A percentile compares a stretch with the other conserved stretches of the same genome.
These are phyloP conservation scores for Cheilinus undulatus DNA, from an alignment of 2,113 vertebrate genomes.

Conservation along the genomic window DNA sequence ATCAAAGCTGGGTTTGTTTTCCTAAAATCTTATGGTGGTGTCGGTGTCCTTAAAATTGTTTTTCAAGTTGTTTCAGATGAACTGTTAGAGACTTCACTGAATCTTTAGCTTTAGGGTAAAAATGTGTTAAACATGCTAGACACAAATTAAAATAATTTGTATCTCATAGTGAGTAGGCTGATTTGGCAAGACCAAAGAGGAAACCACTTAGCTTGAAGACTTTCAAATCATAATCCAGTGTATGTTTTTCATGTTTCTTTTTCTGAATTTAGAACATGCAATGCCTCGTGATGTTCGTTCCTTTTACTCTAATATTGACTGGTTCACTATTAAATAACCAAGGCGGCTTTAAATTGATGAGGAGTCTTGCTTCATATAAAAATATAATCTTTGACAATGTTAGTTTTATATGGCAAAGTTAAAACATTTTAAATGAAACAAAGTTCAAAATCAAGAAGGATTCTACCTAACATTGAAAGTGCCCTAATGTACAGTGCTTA, in stretches of 20 bases:
- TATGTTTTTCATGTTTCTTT: conserved; percentile 7
- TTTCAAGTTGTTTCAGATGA: conserved; percentile 2
- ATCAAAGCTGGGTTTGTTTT: no score
- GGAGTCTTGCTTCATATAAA: no score
- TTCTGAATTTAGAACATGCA: conserved; percentile 26
- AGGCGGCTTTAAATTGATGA: no score
- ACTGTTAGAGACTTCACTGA: conserved; percentile 20
- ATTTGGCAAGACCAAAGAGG: conserved; percentile 51
- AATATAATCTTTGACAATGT: no score
- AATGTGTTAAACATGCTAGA: conserved; percentile 31
- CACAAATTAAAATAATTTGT: conserved; percentile 34
- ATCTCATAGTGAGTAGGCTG: conserved; percentile 56
- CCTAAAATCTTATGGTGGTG: no score
- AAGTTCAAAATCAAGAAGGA: no score
- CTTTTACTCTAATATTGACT: conserved; percentile 5
- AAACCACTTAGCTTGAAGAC: conserved; percentile 29
- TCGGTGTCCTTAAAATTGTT: background rate
- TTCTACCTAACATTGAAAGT: no score
- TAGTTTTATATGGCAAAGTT: no score
- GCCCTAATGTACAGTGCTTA: no score
- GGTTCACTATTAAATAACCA: background rate
- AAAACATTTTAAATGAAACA: no score
- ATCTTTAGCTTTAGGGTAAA: conserved; percentile 38
- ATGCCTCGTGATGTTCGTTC: conserved; percentile 22
- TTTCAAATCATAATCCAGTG: conserved; percentile 25